phyloP scores from a whole-genome alignment of 2,797 vertebrate genomes.

The Sciurus vulgaris region DNA sequence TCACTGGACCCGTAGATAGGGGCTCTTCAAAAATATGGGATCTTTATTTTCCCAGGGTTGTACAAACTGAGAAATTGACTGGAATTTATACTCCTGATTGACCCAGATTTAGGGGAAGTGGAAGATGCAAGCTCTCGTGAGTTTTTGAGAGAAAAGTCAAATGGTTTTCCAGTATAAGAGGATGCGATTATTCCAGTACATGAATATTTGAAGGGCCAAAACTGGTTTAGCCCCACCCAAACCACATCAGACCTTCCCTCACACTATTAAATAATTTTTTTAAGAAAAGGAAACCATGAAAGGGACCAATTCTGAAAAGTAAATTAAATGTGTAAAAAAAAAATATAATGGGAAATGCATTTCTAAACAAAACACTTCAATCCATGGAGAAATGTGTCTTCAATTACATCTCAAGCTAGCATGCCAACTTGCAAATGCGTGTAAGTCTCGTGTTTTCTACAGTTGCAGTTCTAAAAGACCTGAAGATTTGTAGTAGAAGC shows the following conservation, averaged over 20 bases:
- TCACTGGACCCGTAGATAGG: neutral
- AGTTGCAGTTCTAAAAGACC: slow-evolving; percentile 44
- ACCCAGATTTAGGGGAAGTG: slow-evolving; percentile 52
- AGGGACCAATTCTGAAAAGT: slow-evolving; percentile 71
- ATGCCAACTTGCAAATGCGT: slow-evolving; percentile 37
- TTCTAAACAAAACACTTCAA: slow-evolving; percentile 82
- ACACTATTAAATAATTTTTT: slow-evolving; percentile 62
- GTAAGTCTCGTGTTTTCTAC: slow-evolving; percentile 29
- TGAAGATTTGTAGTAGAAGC: slow-evolving; percentile 18
- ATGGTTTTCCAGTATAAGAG: slow-evolving; percentile 66
- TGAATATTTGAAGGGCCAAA: slow-evolving; percentile 60
- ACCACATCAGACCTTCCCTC: slow-evolving; percentile 75
- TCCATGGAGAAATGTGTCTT: slow-evolving; percentile 81
- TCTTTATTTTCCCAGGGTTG: neutral
- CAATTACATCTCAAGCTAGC: slow-evolving; percentile 76
- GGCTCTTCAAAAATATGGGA: neutral
- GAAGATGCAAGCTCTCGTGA: slow-evolving; percentile 2
- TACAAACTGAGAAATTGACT: neutral
- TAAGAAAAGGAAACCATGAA: slow-evolving; percentile 69
- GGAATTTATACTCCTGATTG: neutral
- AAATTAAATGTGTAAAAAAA: slow-evolving; percentile 77
- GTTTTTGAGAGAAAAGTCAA: slow-evolving; percentile 68
- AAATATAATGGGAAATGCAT: slow-evolving; percentile 78
- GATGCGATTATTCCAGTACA: slow-evolving; percentile 60
- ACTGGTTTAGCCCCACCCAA: slow-evolving; percentile 62